Evolutionary conservation across 2,888 invertebrate genomes (phyloP).

Genomic region (Zaprionus bogoriensis): DNA sequence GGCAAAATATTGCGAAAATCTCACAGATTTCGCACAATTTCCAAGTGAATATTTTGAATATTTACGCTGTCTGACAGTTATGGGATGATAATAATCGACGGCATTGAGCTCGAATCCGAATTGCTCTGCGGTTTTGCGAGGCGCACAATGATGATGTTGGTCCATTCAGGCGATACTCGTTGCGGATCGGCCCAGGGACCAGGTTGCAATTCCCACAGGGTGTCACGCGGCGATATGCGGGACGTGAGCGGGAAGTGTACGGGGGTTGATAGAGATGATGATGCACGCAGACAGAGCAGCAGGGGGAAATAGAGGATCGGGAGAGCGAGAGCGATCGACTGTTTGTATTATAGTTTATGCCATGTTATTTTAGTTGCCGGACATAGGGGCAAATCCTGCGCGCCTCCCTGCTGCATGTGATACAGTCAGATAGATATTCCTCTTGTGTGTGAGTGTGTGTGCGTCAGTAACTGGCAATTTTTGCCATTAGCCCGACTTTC

Average conservation of each 20-base stretch:
- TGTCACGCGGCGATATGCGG: slow-evolving; percentile 43
- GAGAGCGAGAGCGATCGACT: neutral
- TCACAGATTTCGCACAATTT: neutral
- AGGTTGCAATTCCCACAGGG: slow-evolving; percentile 29
- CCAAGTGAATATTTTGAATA: neutral
- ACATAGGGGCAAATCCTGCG: slow-evolving; percentile 47
- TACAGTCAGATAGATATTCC: neutral
- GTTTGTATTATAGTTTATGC: neutral
- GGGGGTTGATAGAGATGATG: slow-evolving; percentile 24
- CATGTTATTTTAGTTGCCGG: slow-evolving; percentile 2
- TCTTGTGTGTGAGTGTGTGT: slow-evolving; percentile 7
- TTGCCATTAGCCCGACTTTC: slow-evolving; percentile 55
- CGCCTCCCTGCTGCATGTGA: slow-evolving; percentile 22
- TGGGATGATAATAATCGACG: neutral
- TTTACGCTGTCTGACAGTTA: neutral
- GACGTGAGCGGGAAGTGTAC: neutral
- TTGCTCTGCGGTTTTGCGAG: slow-evolving; percentile 1
- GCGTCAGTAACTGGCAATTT: slow-evolving; percentile 34
- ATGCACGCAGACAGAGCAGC: neutral
- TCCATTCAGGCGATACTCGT: slow-evolving; percentile 31
- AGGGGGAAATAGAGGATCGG: neutral
- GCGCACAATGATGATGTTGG: slow-evolving; percentile 24
- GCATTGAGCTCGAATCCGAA: neutral
- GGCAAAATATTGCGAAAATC: no score
- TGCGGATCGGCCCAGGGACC: neutral